These are phyloP conservation scores for Drosophila tristis DNA, from an alignment of 1,140 invertebrate species.

Conservation along the genomic window DNA sequence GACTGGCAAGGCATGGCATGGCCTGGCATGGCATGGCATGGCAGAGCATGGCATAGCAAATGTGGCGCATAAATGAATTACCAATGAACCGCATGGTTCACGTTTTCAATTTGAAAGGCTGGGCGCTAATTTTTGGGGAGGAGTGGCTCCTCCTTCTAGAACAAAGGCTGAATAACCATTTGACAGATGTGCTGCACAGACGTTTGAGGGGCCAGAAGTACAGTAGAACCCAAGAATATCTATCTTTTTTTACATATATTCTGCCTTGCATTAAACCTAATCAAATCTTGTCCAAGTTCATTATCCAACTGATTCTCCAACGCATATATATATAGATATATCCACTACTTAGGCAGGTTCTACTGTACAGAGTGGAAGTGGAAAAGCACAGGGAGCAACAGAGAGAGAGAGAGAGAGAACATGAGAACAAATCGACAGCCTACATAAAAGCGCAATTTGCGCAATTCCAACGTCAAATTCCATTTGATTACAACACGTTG, in stretches of 20 bases:
- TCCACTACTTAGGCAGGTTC: no score
- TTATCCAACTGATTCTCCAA: no score
- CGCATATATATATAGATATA: no score
- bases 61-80: constrained; percentile 82
- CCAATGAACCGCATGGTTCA: constrained; percentile 79
- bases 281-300: no score
- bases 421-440: constrained; percentile 61
- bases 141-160: constrained; percentile 17
- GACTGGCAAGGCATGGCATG: neutral
- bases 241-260: no score
- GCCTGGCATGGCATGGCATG: no score
- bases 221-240: constrained; percentile 3
- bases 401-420: neutral
- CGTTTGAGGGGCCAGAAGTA: constrained; percentile 5
- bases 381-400: neutral
- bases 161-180: constrained; percentile 67
- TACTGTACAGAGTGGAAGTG: neutral
- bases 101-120: constrained; percentile 74
- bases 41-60: constrained; percentile 35
- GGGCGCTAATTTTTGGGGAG: constrained; percentile 65
- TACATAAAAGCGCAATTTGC: constrained; percentile 81
- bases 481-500: constrained; percentile 81
- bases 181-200: constrained; percentile 60
- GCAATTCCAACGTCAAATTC: constrained; percentile 76
- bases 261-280: no score